Base-by-base conservation (phyloP, 2,797 vertebrate genomes). In the Pangasius sanitwongsei region DNA sequence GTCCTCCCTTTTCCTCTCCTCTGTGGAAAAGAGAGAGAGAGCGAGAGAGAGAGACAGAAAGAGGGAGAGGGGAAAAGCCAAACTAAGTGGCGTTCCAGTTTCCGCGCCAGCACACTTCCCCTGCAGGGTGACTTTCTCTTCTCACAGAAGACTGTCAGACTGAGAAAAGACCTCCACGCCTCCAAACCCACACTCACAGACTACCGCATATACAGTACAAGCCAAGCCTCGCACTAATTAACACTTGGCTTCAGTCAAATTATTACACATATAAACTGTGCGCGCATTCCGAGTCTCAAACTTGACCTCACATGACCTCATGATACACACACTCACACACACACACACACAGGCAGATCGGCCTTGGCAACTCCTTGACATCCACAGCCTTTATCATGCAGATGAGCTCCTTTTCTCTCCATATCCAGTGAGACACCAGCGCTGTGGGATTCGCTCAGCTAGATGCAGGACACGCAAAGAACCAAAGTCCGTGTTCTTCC, bases 371-470 rank as follows among this genome's bases (percentile, higher is more conserved):
- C 92, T 90, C 87, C 69, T 78, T 93, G 92, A 90, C 89, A 91
- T 92, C 88, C 87, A 86, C 70, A 87, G 89, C 89, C 91, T 93
- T 94, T 94, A 90, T 91, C 87, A 94, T 94, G 92, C 92, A 93
- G 90, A 93, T 93, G 90, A 92, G 87, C 70, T 84, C 48, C 50
- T 80, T 91, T 89, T 88, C 89, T 91, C 81, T 91, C 87, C 77
- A 69, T 89, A 28, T 90, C 87, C 78, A 86, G 87, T 48, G 81
- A 70, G 85, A 88, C 77, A 53, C 72, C 55, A 80, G 82, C 86
- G 0, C 86, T 80, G 74, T 87, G 55, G 86, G 89, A 85, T 50
- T 83, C 31, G 20, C 44, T 50, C 57, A 77, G 80, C 34, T 48
- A 74, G 50, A 65, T 74, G 28, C 70, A 83, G 78, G 44, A 82